Percentiles rank a stretch among this genome's conserved stretches.
These are phyloP conservation scores for Oryzias dopingdopingensis DNA, from an alignment of 2,797 vertebrate species.

Conservation along the genomic window DNA sequence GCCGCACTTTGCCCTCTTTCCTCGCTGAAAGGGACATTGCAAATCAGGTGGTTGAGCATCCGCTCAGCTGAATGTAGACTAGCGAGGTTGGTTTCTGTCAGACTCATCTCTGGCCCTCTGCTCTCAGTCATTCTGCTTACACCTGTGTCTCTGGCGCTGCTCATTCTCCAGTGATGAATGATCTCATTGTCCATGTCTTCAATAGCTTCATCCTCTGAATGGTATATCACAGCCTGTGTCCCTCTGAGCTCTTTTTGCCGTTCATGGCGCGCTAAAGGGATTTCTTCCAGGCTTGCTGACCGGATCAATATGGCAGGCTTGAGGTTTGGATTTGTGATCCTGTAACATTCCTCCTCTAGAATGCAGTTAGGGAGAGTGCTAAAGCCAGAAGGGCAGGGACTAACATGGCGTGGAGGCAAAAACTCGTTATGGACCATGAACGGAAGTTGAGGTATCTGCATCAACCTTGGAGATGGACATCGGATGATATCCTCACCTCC, in stretches of 20 bases:
- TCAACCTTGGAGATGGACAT: constrained; percentile 26
- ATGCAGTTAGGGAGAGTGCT: constrained; percentile 35
- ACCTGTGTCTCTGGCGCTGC: constrained; percentile 26
- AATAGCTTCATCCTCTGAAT: constrained; percentile 21
- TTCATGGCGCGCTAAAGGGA: constrained; percentile 58
- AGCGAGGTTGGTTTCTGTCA: constrained; percentile 30
- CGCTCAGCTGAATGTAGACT: constrained; percentile 67
- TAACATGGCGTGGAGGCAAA: constrained; percentile 24
- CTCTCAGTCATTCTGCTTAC: constrained; percentile 22
- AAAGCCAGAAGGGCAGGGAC: constrained; percentile 26
- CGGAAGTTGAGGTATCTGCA: constrained; percentile 73
- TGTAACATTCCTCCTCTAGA: constrained; percentile 44
- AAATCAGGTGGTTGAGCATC: constrained; percentile 70
- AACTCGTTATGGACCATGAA: constrained; percentile 70
- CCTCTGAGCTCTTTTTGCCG: constrained; percentile 63
- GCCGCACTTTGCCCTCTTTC: constrained; percentile 29
- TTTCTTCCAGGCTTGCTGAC: constrained; percentile 76
- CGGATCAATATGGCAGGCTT: constrained; percentile 69
- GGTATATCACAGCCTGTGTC: constrained; percentile 68
- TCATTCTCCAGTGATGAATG: constrained; percentile 69
- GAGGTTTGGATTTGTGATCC: constrained; percentile 40
- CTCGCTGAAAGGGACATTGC: constrained; percentile 39
- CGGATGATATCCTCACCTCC: constrained; percentile 56
- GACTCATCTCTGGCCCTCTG: constrained; percentile 13
- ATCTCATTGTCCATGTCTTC: constrained; percentile 67